Evolutionary conservation across 2,888 invertebrate genomes (phyloP), one percentile per base, ranked within the genome.

Genomic region (Colostygia pectinataria): DNA sequence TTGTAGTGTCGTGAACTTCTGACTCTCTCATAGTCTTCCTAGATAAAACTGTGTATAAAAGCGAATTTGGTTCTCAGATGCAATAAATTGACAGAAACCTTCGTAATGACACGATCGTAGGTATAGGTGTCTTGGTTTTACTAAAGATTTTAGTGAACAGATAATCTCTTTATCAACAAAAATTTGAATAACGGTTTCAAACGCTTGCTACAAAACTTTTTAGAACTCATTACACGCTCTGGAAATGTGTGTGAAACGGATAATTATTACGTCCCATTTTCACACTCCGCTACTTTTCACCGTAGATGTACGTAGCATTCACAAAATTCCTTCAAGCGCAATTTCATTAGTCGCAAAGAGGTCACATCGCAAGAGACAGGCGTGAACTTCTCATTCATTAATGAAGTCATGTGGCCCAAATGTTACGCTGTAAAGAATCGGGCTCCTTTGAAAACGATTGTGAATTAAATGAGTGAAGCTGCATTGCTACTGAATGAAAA

Each of bases 261-360:
- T 57, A 54, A 60, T 53, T 42, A 55, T 58, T 53, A 57, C 50
- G 50, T 56, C 58, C 39, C 53, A 56, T 56, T 52, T 57, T 57
- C 50, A 54, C 60, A 53, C 48, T 51, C 38, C 49, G 58, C 53
- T 57, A 54, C 53, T 52, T 55, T 55, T 45, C 51, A 32, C 43
- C 40, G 46, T 54, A 47, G 37, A 48, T 45, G 46, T 52, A 52
- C 13, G 36, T 53, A 44, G 47, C 59, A 57, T 63, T 58, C 46
- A 51, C 52, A 59, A 63, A 57, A 69, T 74, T 68, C 59, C 68
- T 65, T 63, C 62, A 63, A 66, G 69, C 68, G 74, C 73, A 82
- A 83, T 80, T 82, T 81, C 80, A 80, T 83, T 81, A 79, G 75
- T 72, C 66, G 70, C 68, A 71, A 71, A 75, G 71, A 74, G 76